Conservation (phyloP, 2,888 invertebrate species). For the Campaea margaritaria region DNA sequence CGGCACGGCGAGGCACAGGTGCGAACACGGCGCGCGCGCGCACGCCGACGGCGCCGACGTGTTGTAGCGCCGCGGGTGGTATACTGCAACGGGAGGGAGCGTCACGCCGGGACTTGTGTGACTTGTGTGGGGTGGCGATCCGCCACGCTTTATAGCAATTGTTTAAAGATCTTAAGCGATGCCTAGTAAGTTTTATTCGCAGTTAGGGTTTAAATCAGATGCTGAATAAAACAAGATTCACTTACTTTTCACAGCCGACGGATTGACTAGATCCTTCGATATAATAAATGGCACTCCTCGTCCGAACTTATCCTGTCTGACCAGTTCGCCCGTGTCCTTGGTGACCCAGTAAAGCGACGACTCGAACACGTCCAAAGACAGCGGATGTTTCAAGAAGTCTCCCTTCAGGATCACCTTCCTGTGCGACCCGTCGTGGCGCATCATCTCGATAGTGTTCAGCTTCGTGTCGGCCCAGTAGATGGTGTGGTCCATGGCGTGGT, state of each 20-base stretch:
- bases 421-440: conserved; percentile 92
- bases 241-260: conserved; percentile 92
- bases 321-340: conserved; percentile 93
- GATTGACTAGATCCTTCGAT: conserved; percentile 93
- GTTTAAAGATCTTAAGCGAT: too few species aligned
- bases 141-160: too few species aligned
- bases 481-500: conserved; percentile 94
- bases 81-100: conserved; percentile 82
- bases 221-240: neutral
- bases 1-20: conserved; percentile 96
- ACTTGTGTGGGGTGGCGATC: too few species aligned
- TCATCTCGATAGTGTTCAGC: conserved; percentile 94
- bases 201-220: too few species aligned
- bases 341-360: conserved; percentile 97
- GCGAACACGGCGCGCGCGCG: conserved; percentile 90
- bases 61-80: conserved; percentile 94
- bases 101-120: too few species aligned
- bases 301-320: conserved; percentile 98
- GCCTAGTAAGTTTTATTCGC: neutral
- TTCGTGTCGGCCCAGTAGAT: conserved; percentile 99
- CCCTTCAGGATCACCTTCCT: conserved; percentile 90
- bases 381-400: conserved; percentile 90
- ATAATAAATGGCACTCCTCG: conserved; percentile 94
- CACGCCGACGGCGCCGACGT: conserved; percentile 86
- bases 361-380: conserved; percentile 97